These are phyloP conservation scores for Verasper variegatus DNA, from an alignment of 2,113 vertebrate species.

Conservation along the genomic window DNA sequence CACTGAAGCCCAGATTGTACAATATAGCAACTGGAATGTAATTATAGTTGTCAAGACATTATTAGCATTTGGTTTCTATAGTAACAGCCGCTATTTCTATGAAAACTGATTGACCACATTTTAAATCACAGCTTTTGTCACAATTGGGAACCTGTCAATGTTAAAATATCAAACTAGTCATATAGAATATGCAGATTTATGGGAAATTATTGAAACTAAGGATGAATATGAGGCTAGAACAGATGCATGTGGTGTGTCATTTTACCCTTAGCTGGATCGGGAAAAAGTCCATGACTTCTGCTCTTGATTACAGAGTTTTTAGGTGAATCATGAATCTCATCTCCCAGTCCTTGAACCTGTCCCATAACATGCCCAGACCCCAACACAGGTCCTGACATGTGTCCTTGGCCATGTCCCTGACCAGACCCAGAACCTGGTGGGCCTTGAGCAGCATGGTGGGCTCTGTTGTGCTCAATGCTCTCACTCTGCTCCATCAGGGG, in stretches of 20 bases:
- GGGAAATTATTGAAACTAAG: not conserved
- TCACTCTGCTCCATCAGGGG: slow-evolving; percentile 94
- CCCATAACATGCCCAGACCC: slow-evolving; percentile 56
- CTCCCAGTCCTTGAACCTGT: slow-evolving; percentile 67
- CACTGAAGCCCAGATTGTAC: not conserved
- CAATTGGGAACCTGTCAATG: slow-evolving; percentile 7
- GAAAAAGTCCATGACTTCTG: slow-evolving; percentile 98
- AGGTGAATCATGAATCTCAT: slow-evolving; percentile 88
- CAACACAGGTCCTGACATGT: slow-evolving; percentile 61
- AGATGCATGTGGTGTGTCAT: not conserved
- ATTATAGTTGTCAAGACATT: slow-evolving; percentile 31
- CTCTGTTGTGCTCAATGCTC: slow-evolving; percentile 90
- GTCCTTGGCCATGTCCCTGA: slow-evolving; percentile 51
- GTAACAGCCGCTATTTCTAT: slow-evolving; percentile 31
- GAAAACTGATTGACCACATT: slow-evolving; percentile 35
- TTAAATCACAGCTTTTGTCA: not conserved
- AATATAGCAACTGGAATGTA: slow-evolving; percentile 15
- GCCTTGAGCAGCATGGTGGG: slow-evolving; percentile 85
- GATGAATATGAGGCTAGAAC: not conserved
- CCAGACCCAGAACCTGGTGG: slow-evolving; percentile 75
- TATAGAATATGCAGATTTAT: not conserved
- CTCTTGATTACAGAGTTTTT: slow-evolving; percentile 98
- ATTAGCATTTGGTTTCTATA: slow-evolving; percentile 37
- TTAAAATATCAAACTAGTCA: slow-evolving; percentile 6
- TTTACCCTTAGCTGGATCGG: slow-evolving; percentile 96